Conservation (phyloP, 2,113 vertebrate genomes). For the Desmodus rotundus region DNA sequence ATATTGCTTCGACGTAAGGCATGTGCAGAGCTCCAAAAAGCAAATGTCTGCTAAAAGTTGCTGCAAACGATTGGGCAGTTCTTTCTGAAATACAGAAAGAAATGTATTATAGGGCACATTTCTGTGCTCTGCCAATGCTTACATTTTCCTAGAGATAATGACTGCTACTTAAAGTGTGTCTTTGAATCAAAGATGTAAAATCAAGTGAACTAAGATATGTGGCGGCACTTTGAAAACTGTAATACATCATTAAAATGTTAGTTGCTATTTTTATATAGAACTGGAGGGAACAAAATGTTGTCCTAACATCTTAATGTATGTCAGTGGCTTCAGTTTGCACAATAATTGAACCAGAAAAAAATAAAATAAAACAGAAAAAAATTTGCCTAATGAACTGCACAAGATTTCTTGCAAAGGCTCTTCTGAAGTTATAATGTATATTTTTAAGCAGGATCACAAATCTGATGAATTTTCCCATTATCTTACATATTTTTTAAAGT, state of each 20-base stretch:
- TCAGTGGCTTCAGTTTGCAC: not conserved
- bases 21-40: not conserved
- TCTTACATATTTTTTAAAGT: not conserved
- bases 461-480: not conserved
- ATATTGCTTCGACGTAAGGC: not conserved
- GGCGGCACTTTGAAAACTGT: not conserved
- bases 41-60: not conserved
- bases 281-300: not conserved
- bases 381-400: not conserved
- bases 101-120: not conserved
- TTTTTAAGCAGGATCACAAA: not conserved
- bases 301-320: not conserved
- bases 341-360: not conserved
- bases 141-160: not conserved
- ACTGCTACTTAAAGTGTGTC: not conserved
- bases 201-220: not conserved
- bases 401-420: not conserved
- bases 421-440: not conserved
- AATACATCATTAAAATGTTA: not conserved
- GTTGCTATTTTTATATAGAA: slow-evolving; percentile 27
- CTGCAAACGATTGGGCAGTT: not conserved
- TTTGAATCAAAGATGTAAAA: slow-evolving; percentile 29
- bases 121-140: not conserved
- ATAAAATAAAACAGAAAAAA: no score
- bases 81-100: not conserved